Evolutionary conservation across 2,888 invertebrate species (phyloP), one percentile per base, ranked within the genome.

Genomic region (Sycophila texana): DNA sequence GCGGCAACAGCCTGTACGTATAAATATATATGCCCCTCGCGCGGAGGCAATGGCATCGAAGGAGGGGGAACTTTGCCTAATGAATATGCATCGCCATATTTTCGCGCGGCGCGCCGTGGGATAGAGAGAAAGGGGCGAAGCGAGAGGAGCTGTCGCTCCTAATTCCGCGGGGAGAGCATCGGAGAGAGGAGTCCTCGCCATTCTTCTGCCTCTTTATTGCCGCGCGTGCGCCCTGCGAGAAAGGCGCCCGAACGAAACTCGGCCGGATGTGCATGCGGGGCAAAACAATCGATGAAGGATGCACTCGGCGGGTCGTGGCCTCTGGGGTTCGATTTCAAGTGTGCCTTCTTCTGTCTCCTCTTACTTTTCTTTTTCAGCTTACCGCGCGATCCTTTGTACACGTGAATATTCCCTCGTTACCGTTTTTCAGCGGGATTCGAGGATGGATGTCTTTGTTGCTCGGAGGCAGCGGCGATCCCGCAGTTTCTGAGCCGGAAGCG

Each of bases 41-140:
- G 2, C 47, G 30, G 22, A 10, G 13, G 10, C 20, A 30, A 26
- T 14, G 58, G 60, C 20, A 16, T 49, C 14, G 26, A 26, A 3
- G 26, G 26, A 26, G 26, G 26, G 3, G 26, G 26, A 26, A 2
- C 68, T 63, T 70, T 63, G 63, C 70, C 70, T 79, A 74, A 74
- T 79, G 79, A 79, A 79, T 79, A 78, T 74, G 78, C 73, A 74
- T 68, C 57, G 68, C 74, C 57, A 78, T 78, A 74, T 74, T 79
- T 79, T 74, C 74, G 26, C 78, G 49, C 2, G 26, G 57, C 22
- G 18, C 13, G 1, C 30, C 67, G 68, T 74, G 78, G 49, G 68
- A 73, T 67, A 78, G 39, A 14, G 7, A 7, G 39, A 7, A 39
- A 22, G n/a, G n/a, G n/a, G n/a, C n/a, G n/a, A n/a, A 18, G 55